Percentiles rank a stretch among this genome's conserved stretches.
phyloP scores from a whole-genome alignment of 2,113 vertebrate species.

The Recurvirostra avosetta region DNA sequence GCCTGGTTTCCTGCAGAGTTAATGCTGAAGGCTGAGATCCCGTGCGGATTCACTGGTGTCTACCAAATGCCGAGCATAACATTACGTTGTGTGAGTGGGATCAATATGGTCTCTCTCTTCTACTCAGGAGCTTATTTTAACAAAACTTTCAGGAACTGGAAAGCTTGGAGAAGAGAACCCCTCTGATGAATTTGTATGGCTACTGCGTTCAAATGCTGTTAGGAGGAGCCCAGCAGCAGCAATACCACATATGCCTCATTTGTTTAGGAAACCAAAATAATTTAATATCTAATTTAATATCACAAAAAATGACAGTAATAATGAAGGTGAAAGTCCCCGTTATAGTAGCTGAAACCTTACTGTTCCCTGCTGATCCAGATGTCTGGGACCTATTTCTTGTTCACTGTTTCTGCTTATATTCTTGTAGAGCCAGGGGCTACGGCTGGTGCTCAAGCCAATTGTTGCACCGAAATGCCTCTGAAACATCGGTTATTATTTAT shows the following conservation, averaged over 20 bases:
- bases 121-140: constrained; percentile 15
- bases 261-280: not conserved
- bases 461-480: not conserved
- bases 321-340: not conserved
- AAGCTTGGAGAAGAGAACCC: not conserved
- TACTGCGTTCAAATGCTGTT: not conserved
- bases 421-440: not conserved
- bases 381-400: not conserved
- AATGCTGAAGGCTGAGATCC: constrained; percentile 5
- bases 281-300: not conserved
- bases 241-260: not conserved
- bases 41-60: not conserved
- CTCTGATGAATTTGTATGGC: not conserved
- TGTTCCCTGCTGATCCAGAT: not conserved
- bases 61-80: not conserved
- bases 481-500: not conserved
- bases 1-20: constrained; percentile 30
- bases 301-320: not conserved
- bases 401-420: not conserved
- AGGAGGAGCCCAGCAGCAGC: not conserved
- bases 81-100: not conserved
- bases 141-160: not conserved
- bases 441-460: not conserved
- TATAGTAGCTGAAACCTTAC: not conserved
- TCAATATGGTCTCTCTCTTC: not conserved